Conservation (phyloP, 2,888 invertebrate species). For the Hesperia comma region DNA sequence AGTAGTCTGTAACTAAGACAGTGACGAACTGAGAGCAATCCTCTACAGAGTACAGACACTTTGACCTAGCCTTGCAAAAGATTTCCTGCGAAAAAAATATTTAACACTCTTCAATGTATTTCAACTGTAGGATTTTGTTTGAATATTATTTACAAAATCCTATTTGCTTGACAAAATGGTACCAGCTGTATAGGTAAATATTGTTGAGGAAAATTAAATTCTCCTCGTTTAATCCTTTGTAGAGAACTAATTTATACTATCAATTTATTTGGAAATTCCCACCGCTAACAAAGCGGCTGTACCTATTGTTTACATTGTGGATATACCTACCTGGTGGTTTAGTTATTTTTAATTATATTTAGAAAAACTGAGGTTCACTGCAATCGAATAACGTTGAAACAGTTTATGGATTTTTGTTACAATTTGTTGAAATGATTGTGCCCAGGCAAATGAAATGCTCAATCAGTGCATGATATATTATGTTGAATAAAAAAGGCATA, state of each 20-base stretch:
- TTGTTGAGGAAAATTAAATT: conserved; percentile 24
- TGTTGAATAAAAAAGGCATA: too few relatives aligned
- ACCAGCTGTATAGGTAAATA: conserved; percentile 17
- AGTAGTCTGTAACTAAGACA: too few relatives aligned
- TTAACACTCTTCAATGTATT: too few relatives aligned
- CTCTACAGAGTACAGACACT: too few relatives aligned
- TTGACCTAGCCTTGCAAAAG: too few relatives aligned
- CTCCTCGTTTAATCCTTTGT: conserved; percentile 42
- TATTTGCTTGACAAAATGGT: not conserved
- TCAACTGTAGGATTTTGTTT: not conserved
- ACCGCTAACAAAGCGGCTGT: conserved; percentile 33
- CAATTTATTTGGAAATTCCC: conserved; percentile 45
- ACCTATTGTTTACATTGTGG: conserved; percentile 9
- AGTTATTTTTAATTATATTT: conserved; percentile 4
- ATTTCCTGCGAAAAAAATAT: too few relatives aligned
- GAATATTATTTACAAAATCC: conserved; percentile 8
- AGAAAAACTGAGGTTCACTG: not conserved
- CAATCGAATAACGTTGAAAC: not conserved
- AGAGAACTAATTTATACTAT: conserved; percentile 47
- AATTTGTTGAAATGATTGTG: too few relatives aligned
- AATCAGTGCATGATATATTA: too few relatives aligned
- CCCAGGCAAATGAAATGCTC: too few relatives aligned
- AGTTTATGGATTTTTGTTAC: not conserved
- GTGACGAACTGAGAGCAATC: too few relatives aligned
- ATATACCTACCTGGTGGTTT: not conserved